Evolutionary conservation across 2,113 vertebrate species (phyloP).

Genomic region (Perccottus glenii): DNA sequence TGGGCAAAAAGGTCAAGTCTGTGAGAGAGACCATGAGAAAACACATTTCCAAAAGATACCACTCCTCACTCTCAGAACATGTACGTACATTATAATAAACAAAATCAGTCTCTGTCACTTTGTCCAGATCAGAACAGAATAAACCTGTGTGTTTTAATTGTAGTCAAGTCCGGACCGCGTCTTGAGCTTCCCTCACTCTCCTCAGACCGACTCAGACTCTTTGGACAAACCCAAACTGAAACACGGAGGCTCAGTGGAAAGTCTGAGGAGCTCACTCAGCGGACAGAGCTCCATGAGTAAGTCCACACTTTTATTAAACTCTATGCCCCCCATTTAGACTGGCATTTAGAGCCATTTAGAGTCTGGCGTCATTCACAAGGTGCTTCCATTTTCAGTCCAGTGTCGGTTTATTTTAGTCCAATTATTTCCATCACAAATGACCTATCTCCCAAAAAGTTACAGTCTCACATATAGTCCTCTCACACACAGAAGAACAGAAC

Average conservation of each 20-base stretch:
- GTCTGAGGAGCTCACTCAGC: slow-evolving; percentile 94
- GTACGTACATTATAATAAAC: slow-evolving; percentile 37
- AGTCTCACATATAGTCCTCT: too few species aligned
- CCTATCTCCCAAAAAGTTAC: too few species aligned
- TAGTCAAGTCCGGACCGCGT: slow-evolving; percentile 83
- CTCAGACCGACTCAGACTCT: slow-evolving; percentile 77
- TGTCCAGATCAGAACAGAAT: not conserved
- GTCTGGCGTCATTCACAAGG: too few species aligned
- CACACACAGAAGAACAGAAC: too few species aligned
- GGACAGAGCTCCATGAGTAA: slow-evolving; percentile 97
- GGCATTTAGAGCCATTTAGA: too few species aligned
- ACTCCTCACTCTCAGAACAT: slow-evolving; percentile 87
- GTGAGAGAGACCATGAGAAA: slow-evolving; percentile 98
- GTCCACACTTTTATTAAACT: slow-evolving; percentile 66
- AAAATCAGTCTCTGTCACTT: not conserved
- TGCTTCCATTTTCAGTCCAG: too few species aligned
- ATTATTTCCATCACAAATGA: too few species aligned
- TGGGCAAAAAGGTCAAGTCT: slow-evolving; percentile 96
- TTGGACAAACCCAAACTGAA: slow-evolving; percentile 91
- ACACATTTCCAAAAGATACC: slow-evolving; percentile 94
- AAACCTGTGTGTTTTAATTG: not conserved
- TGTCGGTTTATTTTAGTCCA: too few species aligned
- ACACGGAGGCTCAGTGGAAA: slow-evolving; percentile 94
- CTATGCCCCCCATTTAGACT: too few species aligned
- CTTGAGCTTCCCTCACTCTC: slow-evolving; percentile 80